phyloP scores from a whole-genome alignment of 2,797 vertebrate species.

The Lindbergichthys nudifrons region DNA sequence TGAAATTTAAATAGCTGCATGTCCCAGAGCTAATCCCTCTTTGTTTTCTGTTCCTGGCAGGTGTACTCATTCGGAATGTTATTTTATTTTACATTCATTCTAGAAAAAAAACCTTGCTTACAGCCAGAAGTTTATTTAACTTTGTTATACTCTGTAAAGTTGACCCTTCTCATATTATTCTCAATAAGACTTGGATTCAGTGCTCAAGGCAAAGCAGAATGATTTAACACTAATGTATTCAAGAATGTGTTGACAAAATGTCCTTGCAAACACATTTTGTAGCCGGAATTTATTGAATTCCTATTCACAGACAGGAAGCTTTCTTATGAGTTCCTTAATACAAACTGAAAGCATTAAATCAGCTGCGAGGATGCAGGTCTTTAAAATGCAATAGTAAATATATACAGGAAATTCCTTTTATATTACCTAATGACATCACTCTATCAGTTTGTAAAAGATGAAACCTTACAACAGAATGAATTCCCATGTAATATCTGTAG shows the following conservation, averaged over 20 bases:
- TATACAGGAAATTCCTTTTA: not conserved
- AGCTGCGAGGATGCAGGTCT: not conserved
- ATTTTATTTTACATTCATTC: conserved; percentile 66
- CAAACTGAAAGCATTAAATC: not conserved
- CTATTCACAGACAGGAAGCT: not conserved
- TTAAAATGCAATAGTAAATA: not conserved
- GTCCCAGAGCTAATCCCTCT: conserved; percentile 45
- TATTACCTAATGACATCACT: conserved; percentile 11
- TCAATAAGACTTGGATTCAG: conserved; percentile 26
- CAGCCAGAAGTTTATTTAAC: conserved; percentile 60
- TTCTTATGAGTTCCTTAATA: not conserved
- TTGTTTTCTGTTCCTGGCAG: conserved; percentile 57
- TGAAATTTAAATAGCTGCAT: conserved; percentile 67
- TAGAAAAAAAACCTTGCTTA: conserved; percentile 42
- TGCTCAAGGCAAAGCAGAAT: conserved; percentile 32
- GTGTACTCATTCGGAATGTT: conserved; percentile 63
- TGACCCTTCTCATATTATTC: conserved; percentile 38
- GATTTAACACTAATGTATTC: conserved; percentile 43
- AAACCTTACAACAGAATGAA: not conserved
- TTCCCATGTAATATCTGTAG: not conserved
- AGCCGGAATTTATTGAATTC: conserved; percentile 12
- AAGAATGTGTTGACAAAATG: conserved; percentile 36
- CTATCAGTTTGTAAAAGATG: conserved; percentile 6
- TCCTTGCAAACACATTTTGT: conserved; percentile 29
- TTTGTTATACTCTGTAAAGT: conserved; percentile 37